Base-by-base conservation (phyloP, 64 coral and sea anemone species). In the Montipora foliosa region DNA sequence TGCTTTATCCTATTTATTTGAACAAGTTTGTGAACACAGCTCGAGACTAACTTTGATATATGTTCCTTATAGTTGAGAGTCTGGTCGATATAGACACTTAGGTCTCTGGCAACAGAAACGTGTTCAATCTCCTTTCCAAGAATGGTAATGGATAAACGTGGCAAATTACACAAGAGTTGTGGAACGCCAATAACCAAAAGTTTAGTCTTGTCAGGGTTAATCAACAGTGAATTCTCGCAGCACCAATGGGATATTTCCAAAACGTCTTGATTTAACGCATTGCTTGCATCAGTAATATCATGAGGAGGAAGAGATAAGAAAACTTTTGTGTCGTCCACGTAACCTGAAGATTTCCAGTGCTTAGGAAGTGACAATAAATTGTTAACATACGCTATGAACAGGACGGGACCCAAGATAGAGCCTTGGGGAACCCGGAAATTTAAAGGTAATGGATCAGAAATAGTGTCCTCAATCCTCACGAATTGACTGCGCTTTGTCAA, bases 171-270 rank as follows among this genome's bases (percentile, higher is more conserved):
- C 52, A 24, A 59, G 17, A 59, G 59, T 49, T 93, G 92, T n/a
- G 92, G 84, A 25, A 82, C 76, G 0, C 92, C 83, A 16, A 93
- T 59, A 19, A 84, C 60, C 47, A 93, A 21, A 48, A 93, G 16
- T 49, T 93, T 88, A 3, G 91, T 92, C 44, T 92, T 93, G 8
- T 78, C 82, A 49, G 75, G 91, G 49, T 79, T 93, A 8, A 94
- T 88, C 20, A 88, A 87, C 29, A 88, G 44, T 6, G 83, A 88
- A 44, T 94, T 88, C 49, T 51, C 21, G 37, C 77, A 94, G 20
- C 92, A 94, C 84, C 84, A 94, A n/a, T 25, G 19, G 3, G 85
- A 64, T 81, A 94, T 89, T 46, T 80, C 84, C 45, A 6, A 24
- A 68, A 87, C 60, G 21, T 87, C 83, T 19, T 71, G 17, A 22